Evolutionary conservation across 1,140 invertebrate species (phyloP), one percentile per base, ranked within the genome.

Genomic region (Prorops nasuta): DNA sequence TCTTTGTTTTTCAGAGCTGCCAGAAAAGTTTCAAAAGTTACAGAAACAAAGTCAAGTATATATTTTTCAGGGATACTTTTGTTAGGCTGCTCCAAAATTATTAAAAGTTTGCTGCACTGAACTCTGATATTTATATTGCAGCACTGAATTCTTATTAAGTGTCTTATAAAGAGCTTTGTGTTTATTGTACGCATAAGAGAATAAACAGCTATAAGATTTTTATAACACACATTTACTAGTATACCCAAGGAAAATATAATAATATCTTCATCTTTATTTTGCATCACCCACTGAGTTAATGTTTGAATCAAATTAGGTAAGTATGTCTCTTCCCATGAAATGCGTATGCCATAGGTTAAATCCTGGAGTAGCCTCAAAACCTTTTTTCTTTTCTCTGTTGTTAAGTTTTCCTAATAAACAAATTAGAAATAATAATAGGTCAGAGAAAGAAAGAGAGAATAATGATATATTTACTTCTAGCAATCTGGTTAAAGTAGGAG

Each of bases 171-270:
- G 24, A 78, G 74, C 71, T 86, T 87, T 3, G 80, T 82, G 61
- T 87, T 82, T 0, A 87, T 79, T 34, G 78, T 81, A 40, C 81
- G 78, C 76, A 85, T 83, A 3, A 88, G 70, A 0, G 81, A 81
- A 56, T 86, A 85, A 19, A 86, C 77, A 1, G 83, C 84, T 3
- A 84, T 81, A 44, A 84, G 61, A 71, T 88, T 88, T 53, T 84
- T 85, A 57, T 86, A 84, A 62, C 85, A 87, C 10, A 89, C 68
- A 75, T 88, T 88, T 1, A 86, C 83, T n/a, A 89, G 66, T n/a
- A 87, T 80, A 0, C 83, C 82, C 3, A 89, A 71, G 0, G 84
- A 83, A 21, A 84, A 73, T 9, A 80, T 72, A 16, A 86, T 81
- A 3, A 82, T 72, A 28, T 81, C 74, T 20, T 82, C 77, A 39